Evolutionary conservation across 2,797 vertebrate genomes (phyloP).

Genomic region (Ceryle rudis): DNA sequence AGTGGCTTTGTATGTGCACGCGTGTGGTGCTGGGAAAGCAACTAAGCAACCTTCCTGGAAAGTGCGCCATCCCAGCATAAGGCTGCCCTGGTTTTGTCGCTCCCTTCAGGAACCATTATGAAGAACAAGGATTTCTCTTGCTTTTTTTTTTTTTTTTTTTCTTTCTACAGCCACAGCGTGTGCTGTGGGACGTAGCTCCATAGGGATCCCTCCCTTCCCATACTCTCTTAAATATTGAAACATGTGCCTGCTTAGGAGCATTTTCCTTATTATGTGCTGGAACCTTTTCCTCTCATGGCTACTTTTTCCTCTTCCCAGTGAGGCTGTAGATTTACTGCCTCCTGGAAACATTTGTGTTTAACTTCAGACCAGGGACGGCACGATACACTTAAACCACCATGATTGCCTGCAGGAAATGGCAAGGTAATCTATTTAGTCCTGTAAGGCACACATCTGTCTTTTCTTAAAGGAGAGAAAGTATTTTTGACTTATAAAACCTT

Average conservation of each 20-base stretch:
- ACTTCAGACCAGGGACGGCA: neutral
- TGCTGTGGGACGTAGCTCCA: neutral
- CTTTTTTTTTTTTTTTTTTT: no score
- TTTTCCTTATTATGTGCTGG: neutral
- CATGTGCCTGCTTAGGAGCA: neutral
- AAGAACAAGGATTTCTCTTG: neutral
- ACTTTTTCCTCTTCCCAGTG: neutral
- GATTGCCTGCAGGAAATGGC: neutral
- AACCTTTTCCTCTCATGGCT: neutral
- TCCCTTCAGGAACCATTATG: neutral
- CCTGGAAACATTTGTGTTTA: neutral
- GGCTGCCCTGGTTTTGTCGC: neutral
- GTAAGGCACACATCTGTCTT: neutral
- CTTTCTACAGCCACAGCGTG: neutral
- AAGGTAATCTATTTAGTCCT: neutral
- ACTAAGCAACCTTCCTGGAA: neutral
- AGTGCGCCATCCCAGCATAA: accelerated
- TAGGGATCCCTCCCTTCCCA: neutral
- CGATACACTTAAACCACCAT: neutral
- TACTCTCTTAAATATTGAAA: neutral
- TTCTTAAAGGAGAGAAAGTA: neutral
- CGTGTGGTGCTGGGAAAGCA: neutral
- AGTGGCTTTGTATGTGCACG: neutral
- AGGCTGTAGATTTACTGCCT: neutral
- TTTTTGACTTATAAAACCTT: neutral